Conservation (phyloP, 2,113 vertebrate genomes). For the Embiotoca jacksoni region DNA sequence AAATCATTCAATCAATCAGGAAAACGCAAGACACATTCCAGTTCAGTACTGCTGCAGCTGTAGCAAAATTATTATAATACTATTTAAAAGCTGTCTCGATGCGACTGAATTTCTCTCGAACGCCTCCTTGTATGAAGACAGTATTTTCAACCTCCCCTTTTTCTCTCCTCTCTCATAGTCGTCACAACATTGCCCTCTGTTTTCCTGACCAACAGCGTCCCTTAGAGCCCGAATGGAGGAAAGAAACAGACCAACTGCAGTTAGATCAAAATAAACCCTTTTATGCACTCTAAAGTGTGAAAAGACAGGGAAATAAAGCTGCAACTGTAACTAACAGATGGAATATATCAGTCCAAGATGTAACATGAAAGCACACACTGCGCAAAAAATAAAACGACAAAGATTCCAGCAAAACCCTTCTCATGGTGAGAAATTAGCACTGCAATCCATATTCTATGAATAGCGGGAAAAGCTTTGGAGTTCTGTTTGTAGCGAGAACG, state of each 20-base stretch:
- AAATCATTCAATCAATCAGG: neutral
- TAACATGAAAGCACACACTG: neutral
- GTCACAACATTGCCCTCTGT: neutral
- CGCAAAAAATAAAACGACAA: neutral
- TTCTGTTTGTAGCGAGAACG: too few species aligned
- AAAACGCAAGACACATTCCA: neutral
- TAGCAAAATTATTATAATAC: neutral
- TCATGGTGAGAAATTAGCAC: too few species aligned
- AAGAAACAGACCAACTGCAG: neutral
- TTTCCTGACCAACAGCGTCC: conserved; percentile 64
- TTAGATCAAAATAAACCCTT: neutral
- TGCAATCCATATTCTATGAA: too few species aligned
- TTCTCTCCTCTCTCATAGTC: conserved; percentile 5
- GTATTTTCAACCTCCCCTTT: neutral
- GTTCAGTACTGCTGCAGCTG: neutral
- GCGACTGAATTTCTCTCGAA: conserved; percentile 51
- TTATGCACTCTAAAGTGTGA: neutral
- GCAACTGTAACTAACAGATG: fast-evolving
- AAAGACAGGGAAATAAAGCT: too few species aligned
- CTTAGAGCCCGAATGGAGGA: conserved; percentile 45
- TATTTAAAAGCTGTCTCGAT: conserved; percentile 44
- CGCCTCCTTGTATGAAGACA: neutral
- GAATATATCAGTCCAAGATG: neutral
- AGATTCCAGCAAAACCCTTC: neutral
- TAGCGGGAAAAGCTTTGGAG: too few species aligned